A percentile compares a stretch with the other conserved stretches of the same genome.
phyloP scores from a whole-genome alignment of 2,888 invertebrate genomes.

The Phaedon cochleariae region DNA sequence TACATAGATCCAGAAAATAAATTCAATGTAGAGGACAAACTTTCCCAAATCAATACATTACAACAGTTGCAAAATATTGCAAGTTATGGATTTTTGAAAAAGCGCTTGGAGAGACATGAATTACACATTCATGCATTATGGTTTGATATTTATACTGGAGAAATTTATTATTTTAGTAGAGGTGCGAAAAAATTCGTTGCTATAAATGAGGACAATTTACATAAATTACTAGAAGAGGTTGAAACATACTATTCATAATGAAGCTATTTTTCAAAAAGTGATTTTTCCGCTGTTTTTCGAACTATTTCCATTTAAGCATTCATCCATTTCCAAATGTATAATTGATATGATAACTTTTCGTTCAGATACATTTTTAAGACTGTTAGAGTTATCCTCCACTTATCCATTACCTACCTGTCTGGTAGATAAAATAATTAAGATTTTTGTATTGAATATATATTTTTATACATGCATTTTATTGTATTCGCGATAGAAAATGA shows the following conservation, averaged over 20 bases:
- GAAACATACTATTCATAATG: constrained; percentile 75
- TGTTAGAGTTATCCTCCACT: too few relatives aligned
- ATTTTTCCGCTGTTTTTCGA: too few relatives aligned
- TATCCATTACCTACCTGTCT: too few relatives aligned
- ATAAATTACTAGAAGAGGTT: constrained; percentile 78
- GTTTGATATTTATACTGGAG: constrained; percentile 98
- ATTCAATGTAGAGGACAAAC: constrained; percentile 88
- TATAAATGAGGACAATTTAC: constrained; percentile 84
- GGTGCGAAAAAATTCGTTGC: constrained; percentile 84
- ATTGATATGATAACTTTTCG: too few relatives aligned
- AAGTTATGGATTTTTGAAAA: constrained; percentile 89
- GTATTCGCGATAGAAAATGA: too few relatives aligned
- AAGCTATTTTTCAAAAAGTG: neutral
- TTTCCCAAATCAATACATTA: constrained; percentile 93
- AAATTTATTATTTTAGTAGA: constrained; percentile 93
- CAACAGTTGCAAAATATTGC: constrained; percentile 93
- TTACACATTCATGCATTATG: constrained; percentile 93
- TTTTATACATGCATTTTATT: too few relatives aligned
- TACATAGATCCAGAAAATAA: constrained; percentile 93
- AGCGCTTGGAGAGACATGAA: constrained; percentile 80
- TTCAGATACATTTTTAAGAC: too few relatives aligned
- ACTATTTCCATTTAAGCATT: too few relatives aligned
- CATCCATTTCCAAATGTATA: too few relatives aligned
- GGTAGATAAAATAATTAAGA: too few relatives aligned
- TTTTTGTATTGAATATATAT: too few relatives aligned